Percentiles rank a stretch among this genome's conserved stretches.
These are phyloP conservation scores for Habrosyne pyritoides DNA, from an alignment of 2,888 invertebrate genomes.

Conservation along the genomic window DNA sequence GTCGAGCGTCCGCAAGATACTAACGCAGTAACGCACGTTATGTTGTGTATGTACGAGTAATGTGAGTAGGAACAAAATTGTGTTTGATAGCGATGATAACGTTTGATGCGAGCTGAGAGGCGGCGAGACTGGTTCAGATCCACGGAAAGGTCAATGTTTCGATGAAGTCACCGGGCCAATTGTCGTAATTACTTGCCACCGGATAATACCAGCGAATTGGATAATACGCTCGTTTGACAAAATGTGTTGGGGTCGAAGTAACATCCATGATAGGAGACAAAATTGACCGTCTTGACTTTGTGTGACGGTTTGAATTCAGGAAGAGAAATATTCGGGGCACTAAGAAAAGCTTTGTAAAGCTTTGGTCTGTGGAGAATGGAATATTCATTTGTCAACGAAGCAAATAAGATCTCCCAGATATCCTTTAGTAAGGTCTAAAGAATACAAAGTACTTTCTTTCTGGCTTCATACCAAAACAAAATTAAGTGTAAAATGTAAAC, in stretches of 20 bases:
- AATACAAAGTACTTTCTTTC: neutral
- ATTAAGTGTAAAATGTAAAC: neutral
- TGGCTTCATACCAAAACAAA: no score
- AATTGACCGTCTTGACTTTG: neutral
- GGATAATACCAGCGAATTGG: constrained; percentile 34
- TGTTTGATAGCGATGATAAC: constrained; percentile 34
- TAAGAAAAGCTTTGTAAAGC: neutral
- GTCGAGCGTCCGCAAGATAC: constrained; percentile 33
- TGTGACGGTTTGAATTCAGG: neutral
- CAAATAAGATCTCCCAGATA: neutral
- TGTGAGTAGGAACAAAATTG: constrained; percentile 16
- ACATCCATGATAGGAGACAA: neutral
- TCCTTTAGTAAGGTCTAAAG: neutral
- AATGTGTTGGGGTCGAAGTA: constrained; percentile 1
- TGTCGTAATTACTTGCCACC: constrained; percentile 42
- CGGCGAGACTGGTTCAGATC: constrained; percentile 34
- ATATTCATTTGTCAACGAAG: neutral
- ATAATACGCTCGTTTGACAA: constrained; percentile 23
- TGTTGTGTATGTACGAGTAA: constrained; percentile 49
- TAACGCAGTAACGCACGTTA: constrained; percentile 32
- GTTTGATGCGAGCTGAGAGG: constrained; percentile 24
- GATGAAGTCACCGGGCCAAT: constrained; percentile 66
- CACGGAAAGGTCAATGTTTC: constrained; percentile 79
- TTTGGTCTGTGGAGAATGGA: neutral
- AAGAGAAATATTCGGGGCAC: neutral